These are phyloP conservation scores for Pachycephala philippinensis DNA, from an alignment of 2,113 vertebrate genomes.

Conservation along the genomic window DNA sequence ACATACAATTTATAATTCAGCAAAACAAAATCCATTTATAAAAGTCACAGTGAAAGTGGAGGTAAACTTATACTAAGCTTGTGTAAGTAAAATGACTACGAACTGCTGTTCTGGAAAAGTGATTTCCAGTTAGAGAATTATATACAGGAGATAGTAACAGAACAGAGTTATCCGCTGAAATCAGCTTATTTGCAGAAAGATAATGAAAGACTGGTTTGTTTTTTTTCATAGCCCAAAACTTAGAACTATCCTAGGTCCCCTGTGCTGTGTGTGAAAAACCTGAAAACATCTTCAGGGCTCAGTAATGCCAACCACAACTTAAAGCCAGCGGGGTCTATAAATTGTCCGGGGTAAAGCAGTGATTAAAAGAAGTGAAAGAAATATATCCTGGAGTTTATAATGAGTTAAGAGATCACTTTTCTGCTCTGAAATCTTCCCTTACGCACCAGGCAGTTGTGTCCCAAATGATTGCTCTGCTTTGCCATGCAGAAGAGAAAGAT, in stretches of 20 bases:
- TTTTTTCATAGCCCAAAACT: not conserved
- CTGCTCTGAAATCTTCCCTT: not conserved
- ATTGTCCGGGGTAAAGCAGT: not conserved
- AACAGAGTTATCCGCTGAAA: not conserved
- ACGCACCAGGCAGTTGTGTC: not conserved
- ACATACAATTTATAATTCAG: not conserved
- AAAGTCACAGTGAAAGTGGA: constrained; percentile 48
- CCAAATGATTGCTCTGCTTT: not conserved
- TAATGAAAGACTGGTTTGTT: not conserved
- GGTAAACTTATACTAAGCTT: not conserved
- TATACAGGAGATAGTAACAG: not conserved
- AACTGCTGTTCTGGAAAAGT: not conserved
- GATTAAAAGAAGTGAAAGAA: not conserved
- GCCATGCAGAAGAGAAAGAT: not conserved
- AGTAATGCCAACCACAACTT: not conserved
- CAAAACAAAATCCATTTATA: constrained; percentile 33
- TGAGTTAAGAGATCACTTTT: not conserved
- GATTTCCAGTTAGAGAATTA: not conserved
- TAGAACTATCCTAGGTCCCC: not conserved
- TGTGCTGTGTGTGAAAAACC: not conserved
- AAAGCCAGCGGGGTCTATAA: not conserved
- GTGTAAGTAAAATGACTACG: not conserved
- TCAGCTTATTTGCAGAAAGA: not conserved
- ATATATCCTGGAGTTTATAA: not conserved
- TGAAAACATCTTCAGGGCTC: not conserved